Percentiles rank a stretch among this genome's conserved stretches.
Conservation (phyloP, 2,888 invertebrate genomes). For the Acleris holmiana region DNA sequence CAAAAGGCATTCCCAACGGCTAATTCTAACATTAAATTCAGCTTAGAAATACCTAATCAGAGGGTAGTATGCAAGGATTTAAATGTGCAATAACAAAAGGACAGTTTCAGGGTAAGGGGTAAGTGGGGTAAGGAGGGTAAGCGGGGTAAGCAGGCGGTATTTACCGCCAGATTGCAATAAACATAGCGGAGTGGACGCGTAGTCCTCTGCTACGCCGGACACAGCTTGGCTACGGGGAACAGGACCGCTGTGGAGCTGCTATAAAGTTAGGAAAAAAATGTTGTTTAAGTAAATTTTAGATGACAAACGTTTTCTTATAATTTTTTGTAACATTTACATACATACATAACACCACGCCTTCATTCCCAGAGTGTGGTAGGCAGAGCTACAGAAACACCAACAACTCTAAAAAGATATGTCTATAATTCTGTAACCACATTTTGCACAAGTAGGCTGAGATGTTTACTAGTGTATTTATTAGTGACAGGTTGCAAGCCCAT, state of each 20-base stretch:
- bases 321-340: no score
- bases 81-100: slow-evolving; percentile 37
- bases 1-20: slow-evolving; percentile 29
- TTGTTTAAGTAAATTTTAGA: background rate
- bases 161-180: slow-evolving; percentile 39
- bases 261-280: background rate
- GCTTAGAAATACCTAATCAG: slow-evolving; percentile 19
- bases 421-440: no score
- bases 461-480: no score
- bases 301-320: no score
- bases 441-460: no score
- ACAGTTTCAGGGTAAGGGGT: background rate
- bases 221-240: slow-evolving; percentile 35
- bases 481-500: no score
- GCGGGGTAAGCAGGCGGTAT: slow-evolving; percentile 36
- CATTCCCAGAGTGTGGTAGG: no score
- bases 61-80: slow-evolving; percentile 25
- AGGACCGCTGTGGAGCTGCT: slow-evolving; percentile 21
- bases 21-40: slow-evolving; percentile 29
- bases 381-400: no score
- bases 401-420: no score
- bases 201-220: slow-evolving; percentile 37
- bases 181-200: slow-evolving; percentile 39
- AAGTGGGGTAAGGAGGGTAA: slow-evolving; percentile 1
- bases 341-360: no score